Conservation (phyloP, 2,888 invertebrate species). For the Phortica okadai region DNA sequence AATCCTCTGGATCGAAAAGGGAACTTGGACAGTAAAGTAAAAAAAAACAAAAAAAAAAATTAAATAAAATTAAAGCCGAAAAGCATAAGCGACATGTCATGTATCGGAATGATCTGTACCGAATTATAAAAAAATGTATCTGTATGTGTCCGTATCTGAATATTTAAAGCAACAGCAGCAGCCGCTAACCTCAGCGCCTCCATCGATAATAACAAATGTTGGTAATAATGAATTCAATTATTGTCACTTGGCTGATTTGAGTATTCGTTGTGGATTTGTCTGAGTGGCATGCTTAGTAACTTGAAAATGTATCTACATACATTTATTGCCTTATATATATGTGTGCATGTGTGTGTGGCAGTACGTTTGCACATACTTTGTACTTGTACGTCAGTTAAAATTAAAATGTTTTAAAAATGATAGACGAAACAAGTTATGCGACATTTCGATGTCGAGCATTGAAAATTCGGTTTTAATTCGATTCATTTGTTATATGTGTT, state of each 20-base stretch:
- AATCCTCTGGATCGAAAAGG: conserved; percentile 22
- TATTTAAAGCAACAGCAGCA: neutral
- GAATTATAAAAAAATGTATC: neutral
- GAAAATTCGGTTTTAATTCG: conserved; percentile 13
- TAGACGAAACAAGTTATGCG: conserved; percentile 17
- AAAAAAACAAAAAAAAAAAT: neutral
- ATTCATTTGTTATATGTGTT: neutral
- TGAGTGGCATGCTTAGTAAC: neutral
- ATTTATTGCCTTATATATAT: neutral
- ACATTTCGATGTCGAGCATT: conserved; percentile 8
- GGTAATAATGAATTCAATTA: conserved; percentile 69
- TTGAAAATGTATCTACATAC: neutral
- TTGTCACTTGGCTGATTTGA: conserved; percentile 69
- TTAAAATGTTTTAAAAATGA: conserved; percentile 10
- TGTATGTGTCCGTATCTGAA: neutral
- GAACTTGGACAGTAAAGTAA: neutral
- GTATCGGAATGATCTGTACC: neutral
- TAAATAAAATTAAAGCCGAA: neutral
- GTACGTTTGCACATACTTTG: neutral
- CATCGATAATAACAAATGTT: conserved; percentile 55
- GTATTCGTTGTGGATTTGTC: conserved; percentile 59
- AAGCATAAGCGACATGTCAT: neutral
- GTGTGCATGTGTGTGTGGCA: neutral
- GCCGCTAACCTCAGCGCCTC: conserved; percentile 1
- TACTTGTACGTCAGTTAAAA: conserved; percentile 21